phyloP scores from a whole-genome alignment of 2,888 invertebrate genomes.

The Octodonta nipae region DNA sequence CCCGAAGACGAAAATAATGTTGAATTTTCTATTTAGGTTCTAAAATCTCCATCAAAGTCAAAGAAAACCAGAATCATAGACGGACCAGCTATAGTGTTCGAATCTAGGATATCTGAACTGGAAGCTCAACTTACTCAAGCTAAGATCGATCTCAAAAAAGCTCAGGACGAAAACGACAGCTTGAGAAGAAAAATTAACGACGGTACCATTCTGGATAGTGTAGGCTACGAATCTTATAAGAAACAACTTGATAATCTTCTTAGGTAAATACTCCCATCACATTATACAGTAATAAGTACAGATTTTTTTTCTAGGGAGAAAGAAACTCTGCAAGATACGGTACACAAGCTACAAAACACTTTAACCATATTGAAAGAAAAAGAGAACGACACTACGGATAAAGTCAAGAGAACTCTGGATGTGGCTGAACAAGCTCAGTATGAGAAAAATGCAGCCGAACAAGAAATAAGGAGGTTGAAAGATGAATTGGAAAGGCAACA shows the following conservation, averaged over 20 bases:
- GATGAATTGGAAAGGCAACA: constrained; percentile 69
- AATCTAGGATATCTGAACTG: constrained; percentile 70
- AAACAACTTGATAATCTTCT: constrained; percentile 58
- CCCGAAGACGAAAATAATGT: too few relatives aligned
- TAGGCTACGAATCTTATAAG: constrained; percentile 49
- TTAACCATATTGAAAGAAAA: constrained; percentile 50
- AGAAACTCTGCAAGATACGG: constrained; percentile 50
- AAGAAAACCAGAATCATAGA: constrained; percentile 38
- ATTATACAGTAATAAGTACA: not conserved
- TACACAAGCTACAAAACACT: constrained; percentile 52
- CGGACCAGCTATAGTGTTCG: constrained; percentile 69
- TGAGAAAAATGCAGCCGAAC: constrained; percentile 61
- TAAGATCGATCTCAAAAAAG: constrained; percentile 60
- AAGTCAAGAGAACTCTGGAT: constrained; percentile 55
- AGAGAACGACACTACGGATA: constrained; percentile 47
- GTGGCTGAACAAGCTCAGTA: constrained; percentile 63
- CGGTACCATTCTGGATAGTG: constrained; percentile 38
- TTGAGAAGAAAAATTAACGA: constrained; percentile 34
- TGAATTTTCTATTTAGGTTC: constrained; percentile 15
- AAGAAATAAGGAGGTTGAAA: constrained; percentile 59
- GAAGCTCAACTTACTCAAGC: constrained; percentile 72
- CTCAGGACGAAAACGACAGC: constrained; percentile 52
- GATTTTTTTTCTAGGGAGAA: constrained; percentile 44
- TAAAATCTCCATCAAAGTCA: constrained; percentile 24
- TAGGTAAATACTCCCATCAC: constrained; percentile 34